Evolutionary conservation across 2,113 vertebrate genomes (phyloP).

Genomic region (Triplophysa tibetana): DNA sequence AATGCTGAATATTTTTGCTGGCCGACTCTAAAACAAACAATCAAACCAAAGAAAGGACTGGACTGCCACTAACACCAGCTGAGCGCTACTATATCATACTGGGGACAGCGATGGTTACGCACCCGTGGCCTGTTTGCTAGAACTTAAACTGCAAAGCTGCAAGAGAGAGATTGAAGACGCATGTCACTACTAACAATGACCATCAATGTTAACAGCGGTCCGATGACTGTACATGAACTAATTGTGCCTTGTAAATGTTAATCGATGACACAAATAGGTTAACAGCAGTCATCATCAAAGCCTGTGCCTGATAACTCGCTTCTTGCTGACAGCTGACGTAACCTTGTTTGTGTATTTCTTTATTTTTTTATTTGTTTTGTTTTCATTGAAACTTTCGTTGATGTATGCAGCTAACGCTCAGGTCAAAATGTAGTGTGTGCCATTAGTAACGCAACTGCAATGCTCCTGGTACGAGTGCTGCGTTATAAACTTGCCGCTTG

Average conservation of each 20-base stretch:
- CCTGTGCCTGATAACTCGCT: conserved; percentile 89
- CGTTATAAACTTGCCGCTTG: conserved; percentile 53
- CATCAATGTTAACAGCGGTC: conserved; percentile 72
- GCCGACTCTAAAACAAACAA: conserved; percentile 67
- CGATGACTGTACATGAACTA: conserved; percentile 94
- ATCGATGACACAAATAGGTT: conserved; percentile 81
- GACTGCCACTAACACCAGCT: conserved; percentile 92
- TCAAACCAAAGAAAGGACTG: conserved; percentile 75
- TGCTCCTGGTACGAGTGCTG: conserved; percentile 62
- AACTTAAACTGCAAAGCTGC: conserved; percentile 69
- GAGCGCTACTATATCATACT: conserved; percentile 75
- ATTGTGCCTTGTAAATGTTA: conserved; percentile 94
- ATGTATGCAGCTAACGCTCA: conserved; percentile 74
- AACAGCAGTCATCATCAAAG: conserved; percentile 80
- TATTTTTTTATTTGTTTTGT: conserved; percentile 1
- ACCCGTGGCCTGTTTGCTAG: conserved; percentile 84
- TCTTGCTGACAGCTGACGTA: conserved; percentile 87
- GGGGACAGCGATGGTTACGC: conserved; percentile 82
- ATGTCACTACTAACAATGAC: conserved; percentile 84
- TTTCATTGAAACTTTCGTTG: conserved; percentile 61
- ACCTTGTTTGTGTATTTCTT: conserved; percentile 69
- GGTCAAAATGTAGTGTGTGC: conserved; percentile 77
- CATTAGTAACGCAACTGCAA: conserved; percentile 73
- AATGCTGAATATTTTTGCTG: conserved; percentile 82
- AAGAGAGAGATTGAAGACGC: conserved; percentile 5